Base-by-base conservation (phyloP, 1,140 invertebrate genomes). In the Pseudobourletiella spinata region DNA sequence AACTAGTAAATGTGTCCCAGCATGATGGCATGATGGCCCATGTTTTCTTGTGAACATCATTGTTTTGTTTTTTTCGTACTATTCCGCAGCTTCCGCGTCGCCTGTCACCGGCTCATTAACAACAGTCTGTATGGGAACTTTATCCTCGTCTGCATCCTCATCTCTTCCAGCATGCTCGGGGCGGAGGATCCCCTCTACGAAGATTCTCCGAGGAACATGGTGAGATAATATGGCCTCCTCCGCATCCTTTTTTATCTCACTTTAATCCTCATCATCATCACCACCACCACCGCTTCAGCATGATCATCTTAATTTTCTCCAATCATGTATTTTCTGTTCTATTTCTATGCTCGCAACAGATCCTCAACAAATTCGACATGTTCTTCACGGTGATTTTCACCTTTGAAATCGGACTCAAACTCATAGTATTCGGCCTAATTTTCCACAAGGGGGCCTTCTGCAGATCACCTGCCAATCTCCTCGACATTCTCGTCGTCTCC, bases 371-470 rank as follows among this genome's bases (percentile, higher is more conserved):
- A 76, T 99, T 98, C 78, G 96, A 99, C 80, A 91, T 92, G 76
- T 92, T 99, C 79, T 99, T 99, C 79, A 99, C 97, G 60, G 83
- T 87, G 65, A 90, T 99, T 71, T 99, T 99, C 79, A 97, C 96
- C 29, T 81, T 98, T 72, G 97, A 99, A 83, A 88, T 99, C 74
- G 84, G 88, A 72, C 79, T 99, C 69, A 99, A 99, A 82, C 85
- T 98, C 74, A 87, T 98, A 71, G 87, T 95, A 1, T 96, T 95
- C 76, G 97, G 97, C 61, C 88, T 98, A 72, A 83, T 99, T 54
- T 79, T 99, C 55, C 97, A 99, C 79, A 86, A 95, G 74, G 96
- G 94, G 71, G 93, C 95, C 68, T 99, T 99, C 78, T 95, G 95
- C 74, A 85, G 96, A 68, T 98, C 94, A 71, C 89, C 93, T 65